These are phyloP conservation scores for Anthoscopus minutus DNA, from an alignment of 2,113 vertebrate genomes.

Conservation along the genomic window DNA sequence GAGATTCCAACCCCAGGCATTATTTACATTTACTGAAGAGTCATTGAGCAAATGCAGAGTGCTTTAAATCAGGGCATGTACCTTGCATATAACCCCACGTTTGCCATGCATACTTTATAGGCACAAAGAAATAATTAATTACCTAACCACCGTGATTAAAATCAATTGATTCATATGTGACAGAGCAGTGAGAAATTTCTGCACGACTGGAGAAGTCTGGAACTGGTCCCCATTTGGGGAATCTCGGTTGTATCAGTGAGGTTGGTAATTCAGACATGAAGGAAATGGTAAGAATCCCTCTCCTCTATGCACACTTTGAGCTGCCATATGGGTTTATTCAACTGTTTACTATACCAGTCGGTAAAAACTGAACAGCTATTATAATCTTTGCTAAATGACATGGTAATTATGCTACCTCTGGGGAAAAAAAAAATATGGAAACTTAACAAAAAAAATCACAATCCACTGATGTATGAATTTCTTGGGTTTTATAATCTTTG, in stretches of 20 bases:
- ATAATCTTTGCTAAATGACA: constrained; percentile 62
- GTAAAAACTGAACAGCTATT: constrained; percentile 63
- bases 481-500: constrained; percentile 4
- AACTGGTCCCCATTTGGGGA: neutral
- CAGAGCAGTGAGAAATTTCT: neutral
- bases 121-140: constrained; percentile 47
- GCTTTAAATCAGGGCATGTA: neutral
- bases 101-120: neutral
- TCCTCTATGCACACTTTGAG: constrained; percentile 5
- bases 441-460: neutral
- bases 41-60: neutral
- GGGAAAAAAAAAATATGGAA: neutral
- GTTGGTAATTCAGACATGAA: constrained; percentile 20
- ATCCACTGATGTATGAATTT: constrained; percentile 30
- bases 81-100: neutral
- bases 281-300: constrained; percentile 11
- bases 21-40: neutral
- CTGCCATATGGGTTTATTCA: constrained; percentile 63
- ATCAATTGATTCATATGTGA: neutral
- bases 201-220: neutral
- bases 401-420: constrained; percentile 62
- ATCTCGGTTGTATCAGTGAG: neutral
- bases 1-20: neutral
- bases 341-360: constrained; percentile 61
- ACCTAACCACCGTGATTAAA: neutral